Percentiles rank a stretch among this genome's conserved stretches.
Conservation (phyloP, 2,888 invertebrate genomes). For the Melanotus villosus region DNA sequence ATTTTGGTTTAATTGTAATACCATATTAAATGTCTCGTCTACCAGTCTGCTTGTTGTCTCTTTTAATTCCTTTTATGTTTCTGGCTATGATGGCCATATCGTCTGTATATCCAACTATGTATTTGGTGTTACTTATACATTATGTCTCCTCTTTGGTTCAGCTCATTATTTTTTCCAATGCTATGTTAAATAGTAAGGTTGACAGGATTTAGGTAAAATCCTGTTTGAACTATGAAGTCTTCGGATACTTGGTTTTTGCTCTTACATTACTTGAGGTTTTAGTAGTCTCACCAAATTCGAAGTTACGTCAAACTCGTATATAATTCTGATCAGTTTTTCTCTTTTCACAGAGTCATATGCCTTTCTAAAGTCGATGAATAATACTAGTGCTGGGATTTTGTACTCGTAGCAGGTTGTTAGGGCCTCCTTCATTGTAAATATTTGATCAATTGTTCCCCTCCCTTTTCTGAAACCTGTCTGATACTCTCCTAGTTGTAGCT, state of each 20-base stretch:
- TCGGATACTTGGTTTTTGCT: background rate
- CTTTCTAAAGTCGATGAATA: constrained; percentile 1
- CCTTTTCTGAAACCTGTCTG: constrained; percentile 16
- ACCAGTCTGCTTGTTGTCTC: background rate
- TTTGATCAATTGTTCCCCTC: background rate
- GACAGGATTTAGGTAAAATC: constrained; percentile 1
- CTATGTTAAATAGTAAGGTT: constrained; percentile 3
- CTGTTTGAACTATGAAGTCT: constrained; percentile 4
- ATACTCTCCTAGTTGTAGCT: constrained; percentile 6
- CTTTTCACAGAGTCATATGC: constrained; percentile 1
- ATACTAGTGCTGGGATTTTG: background rate
- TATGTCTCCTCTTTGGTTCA: background rate
- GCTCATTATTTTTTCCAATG: background rate
- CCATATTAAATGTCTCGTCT: background rate
- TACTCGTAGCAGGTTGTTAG: background rate
- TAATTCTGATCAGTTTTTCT: background rate
- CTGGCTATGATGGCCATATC: constrained; percentile 5
- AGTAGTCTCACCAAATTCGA: background rate
- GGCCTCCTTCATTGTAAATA: constrained; percentile 1
- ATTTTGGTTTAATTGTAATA: background rate
- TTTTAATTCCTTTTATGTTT: background rate
- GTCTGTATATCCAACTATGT: background rate
- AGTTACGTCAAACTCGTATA: background rate
- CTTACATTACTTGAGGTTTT: constrained; percentile 14
- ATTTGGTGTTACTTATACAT: background rate